phyloP scores from a whole-genome alignment of 2,113 vertebrate species.

The Pollachius pollachius region DNA sequence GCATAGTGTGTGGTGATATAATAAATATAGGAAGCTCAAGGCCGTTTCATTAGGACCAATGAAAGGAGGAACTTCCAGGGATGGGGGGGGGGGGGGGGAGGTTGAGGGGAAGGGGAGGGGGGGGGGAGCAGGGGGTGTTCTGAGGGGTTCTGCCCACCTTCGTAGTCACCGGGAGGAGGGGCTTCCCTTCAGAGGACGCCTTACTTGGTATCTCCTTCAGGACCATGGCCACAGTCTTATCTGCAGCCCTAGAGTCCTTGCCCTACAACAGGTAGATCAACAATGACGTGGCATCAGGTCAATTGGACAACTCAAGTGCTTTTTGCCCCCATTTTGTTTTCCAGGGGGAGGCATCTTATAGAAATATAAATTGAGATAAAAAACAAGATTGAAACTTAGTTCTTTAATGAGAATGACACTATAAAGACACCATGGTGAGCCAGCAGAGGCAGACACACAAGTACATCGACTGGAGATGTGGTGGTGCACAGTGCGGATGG shows the following conservation, averaged over 20 bases:
- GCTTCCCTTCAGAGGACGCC: conserved; percentile 98
- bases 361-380: too few relatives aligned
- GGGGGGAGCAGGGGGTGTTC: conserved; percentile 57
- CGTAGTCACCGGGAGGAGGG: conserved; percentile 98
- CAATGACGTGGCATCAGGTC: conserved; percentile 93
- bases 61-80: conserved; percentile 45
- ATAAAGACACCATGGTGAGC: conserved; percentile 45
- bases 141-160: conserved; percentile 97
- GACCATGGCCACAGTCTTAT: conserved; percentile 99
- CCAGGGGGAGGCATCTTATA: conserved; percentile 38
- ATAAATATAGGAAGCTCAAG: conserved; percentile 54
- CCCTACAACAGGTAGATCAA: conserved; percentile 99
- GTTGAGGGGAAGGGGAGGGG: conserved; percentile 1
- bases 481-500: conserved; percentile 60
- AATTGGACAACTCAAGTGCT: conserved; percentile 67
- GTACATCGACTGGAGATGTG: conserved; percentile 55
- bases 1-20: conserved; percentile 18
- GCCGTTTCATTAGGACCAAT: conserved; percentile 53
- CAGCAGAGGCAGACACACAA: conserved; percentile 42
- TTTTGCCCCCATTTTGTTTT: conserved; percentile 38
- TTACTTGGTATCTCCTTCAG: conserved; percentile 99
- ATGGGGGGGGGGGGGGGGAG: conserved; percentile 29
- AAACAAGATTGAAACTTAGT: conserved; percentile 36
- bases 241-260: conserved; percentile 99
- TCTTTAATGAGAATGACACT: conserved; percentile 45